Evolutionary conservation across 1,140 invertebrate genomes (phyloP).

Genomic region (Augochlora pura): DNA sequence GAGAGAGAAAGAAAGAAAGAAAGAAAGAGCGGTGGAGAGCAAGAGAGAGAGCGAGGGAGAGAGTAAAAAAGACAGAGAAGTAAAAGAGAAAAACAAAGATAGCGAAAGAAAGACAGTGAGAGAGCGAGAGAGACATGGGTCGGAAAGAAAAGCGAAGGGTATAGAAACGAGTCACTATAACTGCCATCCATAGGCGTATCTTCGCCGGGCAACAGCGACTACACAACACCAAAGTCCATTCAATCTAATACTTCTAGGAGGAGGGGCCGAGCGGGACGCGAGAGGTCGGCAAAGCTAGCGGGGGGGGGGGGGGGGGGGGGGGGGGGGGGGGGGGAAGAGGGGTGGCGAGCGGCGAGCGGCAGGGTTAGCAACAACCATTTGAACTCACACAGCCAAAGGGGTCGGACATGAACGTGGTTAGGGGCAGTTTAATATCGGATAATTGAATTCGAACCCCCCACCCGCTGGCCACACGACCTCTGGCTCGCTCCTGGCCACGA

Average conservation of each 20-base stretch:
- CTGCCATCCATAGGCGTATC: conserved; percentile 74
- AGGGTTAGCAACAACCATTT: conserved; percentile 74
- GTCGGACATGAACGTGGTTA: conserved; percentile 76
- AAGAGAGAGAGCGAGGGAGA: background rate
- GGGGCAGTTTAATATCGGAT: conserved; percentile 80
- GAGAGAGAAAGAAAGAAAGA: conserved; percentile 40
- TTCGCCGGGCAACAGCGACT: conserved; percentile 73
- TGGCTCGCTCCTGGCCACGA: conserved; percentile 54
- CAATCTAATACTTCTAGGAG: conserved; percentile 77
- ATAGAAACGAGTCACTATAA: conserved; percentile 59
- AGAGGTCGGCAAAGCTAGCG: no score
- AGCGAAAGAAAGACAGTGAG: conserved; percentile 2
- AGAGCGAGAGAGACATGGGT: conserved; percentile 29
- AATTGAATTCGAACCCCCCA: conserved; percentile 78
- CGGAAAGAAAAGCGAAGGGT: conserved; percentile 18
- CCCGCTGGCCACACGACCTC: conserved; percentile 56
- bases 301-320: conserved; percentile 28
- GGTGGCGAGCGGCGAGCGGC: conserved; percentile 11
- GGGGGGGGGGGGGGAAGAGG: background rate
- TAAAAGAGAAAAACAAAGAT: no score
- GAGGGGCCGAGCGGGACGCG: conserved; percentile 22
- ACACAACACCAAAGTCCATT: conserved; percentile 79
- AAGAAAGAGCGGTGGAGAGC: conserved; percentile 25
- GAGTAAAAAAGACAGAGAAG: conserved; percentile 43
- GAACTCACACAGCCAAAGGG: conserved; percentile 72